phyloP scores from a whole-genome alignment of 2,113 vertebrate species.

The Ornithorhynchus anatinus region DNA sequence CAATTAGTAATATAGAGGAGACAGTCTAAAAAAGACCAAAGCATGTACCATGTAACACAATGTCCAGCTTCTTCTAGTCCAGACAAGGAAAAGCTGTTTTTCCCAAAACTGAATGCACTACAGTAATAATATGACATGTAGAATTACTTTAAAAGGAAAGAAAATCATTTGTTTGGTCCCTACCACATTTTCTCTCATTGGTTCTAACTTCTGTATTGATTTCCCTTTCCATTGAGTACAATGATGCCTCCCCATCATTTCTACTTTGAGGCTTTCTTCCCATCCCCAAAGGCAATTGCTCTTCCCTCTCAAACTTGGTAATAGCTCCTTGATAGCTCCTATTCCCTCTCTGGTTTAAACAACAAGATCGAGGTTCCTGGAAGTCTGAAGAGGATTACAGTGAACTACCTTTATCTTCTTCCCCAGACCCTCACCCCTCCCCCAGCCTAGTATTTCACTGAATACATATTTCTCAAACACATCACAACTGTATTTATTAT shows the following conservation, averaged over 20 bases:
- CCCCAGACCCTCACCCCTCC: too few species aligned
- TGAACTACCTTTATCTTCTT: too few species aligned
- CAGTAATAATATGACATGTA: conserved; percentile 5
- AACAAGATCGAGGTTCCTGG: background rate
- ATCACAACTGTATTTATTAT: too few species aligned
- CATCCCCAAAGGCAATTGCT: background rate
- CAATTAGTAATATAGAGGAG: background rate
- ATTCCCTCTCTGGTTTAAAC: background rate
- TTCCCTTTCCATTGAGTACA: conserved; percentile 11
- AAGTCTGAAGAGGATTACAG: background rate
- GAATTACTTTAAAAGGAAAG: conserved; percentile 38
- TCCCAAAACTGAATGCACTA: background rate
- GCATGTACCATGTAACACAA: background rate
- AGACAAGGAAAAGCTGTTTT: conserved; percentile 5
- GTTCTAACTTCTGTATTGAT: conserved; percentile 25
- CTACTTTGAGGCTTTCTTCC: background rate
- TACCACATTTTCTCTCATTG: background rate
- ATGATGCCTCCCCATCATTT: background rate
- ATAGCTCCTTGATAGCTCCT: background rate
- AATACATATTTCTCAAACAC: too few species aligned
- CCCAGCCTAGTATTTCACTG: too few species aligned
- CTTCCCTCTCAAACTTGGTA: background rate
- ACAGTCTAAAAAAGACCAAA: background rate
- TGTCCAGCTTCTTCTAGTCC: background rate
- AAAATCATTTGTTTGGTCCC: conserved; percentile 22